Percentiles rank a stretch among this genome's conserved stretches.
Evolutionary conservation across 1,140 invertebrate species (phyloP).

Genomic region (Caenorhabditis elegans): WBcel235 BX284602.5:13029501-13030000

Average conservation of each 20-base stretch:
- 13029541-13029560: conserved; percentile 20
- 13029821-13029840: too few relatives aligned
- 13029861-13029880: too few relatives aligned
- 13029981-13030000: background rate
- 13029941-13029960: background rate
- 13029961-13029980: background rate
- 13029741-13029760: background rate
- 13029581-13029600: conserved; percentile 27
- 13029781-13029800: too few relatives aligned
- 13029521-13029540: conserved; percentile 11
- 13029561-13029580: background rate
- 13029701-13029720: conserved; percentile 19
- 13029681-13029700: background rate
- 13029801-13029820: too few relatives aligned
- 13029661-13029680: background rate
- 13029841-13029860: too few relatives aligned
- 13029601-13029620: conserved; percentile 21
- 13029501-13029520: conserved; percentile 1
- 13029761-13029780: background rate
- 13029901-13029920: too few relatives aligned
- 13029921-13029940: too few relatives aligned
- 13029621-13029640: background rate
- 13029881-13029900: background rate
- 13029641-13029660: background rate
- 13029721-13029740: background rate